A percentile compares a stretch with the other conserved stretches of the same genome.
phyloP scores from a whole-genome alignment of 2,113 vertebrate species.

The Psilopsiagon aymara region DNA sequence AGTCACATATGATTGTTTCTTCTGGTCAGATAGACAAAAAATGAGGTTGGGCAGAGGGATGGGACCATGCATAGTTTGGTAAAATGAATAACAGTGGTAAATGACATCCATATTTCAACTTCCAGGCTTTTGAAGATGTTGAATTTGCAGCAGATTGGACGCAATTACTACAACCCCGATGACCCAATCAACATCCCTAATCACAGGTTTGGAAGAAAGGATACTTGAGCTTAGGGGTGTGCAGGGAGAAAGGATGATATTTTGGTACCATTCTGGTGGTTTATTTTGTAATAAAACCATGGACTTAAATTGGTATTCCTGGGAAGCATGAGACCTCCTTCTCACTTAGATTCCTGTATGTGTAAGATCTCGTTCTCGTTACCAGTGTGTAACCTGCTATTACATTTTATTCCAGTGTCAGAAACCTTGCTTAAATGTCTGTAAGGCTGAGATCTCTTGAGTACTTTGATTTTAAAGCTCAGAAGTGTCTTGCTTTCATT shows the following conservation, averaged over 20 bases:
- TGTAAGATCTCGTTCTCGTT: neutral
- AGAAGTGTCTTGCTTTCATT: neutral
- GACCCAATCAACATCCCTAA: constrained; percentile 87
- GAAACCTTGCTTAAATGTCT: neutral
- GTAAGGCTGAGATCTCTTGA: neutral
- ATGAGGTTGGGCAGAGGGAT: neutral
- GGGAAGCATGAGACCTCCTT: neutral
- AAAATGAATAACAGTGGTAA: neutral
- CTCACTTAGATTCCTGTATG: neutral
- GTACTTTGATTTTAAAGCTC: neutral
- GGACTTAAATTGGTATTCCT: neutral
- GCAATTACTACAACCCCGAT: constrained; percentile 90
- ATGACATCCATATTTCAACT: neutral
- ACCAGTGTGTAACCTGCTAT: neutral
- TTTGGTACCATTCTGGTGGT: neutral
- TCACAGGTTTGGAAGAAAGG: constrained; percentile 80
- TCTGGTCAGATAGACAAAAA: neutral
- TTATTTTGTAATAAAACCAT: neutral
- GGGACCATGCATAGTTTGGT: neutral
- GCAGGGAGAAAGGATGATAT: neutral
- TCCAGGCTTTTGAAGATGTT: constrained; percentile 89
- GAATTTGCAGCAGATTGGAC: constrained; percentile 94
- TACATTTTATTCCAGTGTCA: neutral
- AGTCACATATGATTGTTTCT: neutral
- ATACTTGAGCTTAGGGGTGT: accelerated